These are phyloP conservation scores for Corella eumyota DNA, from an alignment of 23 tunicate genomes.

Conservation along the genomic window DNA sequence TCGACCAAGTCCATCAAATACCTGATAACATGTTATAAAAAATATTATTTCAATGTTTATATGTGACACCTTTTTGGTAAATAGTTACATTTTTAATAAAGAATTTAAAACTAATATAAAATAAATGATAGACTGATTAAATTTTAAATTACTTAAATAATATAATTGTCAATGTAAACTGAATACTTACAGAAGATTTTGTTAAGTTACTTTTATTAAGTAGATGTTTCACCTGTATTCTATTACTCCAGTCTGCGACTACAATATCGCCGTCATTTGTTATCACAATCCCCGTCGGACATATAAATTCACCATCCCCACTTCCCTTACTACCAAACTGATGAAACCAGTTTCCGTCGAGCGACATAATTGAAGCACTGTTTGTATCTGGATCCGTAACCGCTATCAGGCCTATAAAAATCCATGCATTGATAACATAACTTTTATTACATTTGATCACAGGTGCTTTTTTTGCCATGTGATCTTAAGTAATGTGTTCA, in stretches of 20 bases:
- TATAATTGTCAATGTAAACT: too few relatives aligned
- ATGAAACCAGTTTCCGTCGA: slow-evolving; percentile 34
- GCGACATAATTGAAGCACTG: slow-evolving; percentile 40
- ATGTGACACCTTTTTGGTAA: too few relatives aligned
- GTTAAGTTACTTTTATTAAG: too few relatives aligned
- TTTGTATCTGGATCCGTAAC: slow-evolving; percentile 44
- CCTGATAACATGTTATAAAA: slow-evolving; percentile 9
- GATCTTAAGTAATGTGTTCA: too few relatives aligned
- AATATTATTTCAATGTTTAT: too few relatives aligned
- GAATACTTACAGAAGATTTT: too few relatives aligned
- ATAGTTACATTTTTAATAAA: too few relatives aligned
- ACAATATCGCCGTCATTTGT: slow-evolving; percentile 35
- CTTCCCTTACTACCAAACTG: slow-evolving; percentile 11
- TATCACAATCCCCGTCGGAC: slow-evolving; percentile 45
- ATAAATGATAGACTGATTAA: too few relatives aligned
- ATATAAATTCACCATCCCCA: slow-evolving; percentile 12
- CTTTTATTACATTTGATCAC: too few relatives aligned
- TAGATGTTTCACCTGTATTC: slow-evolving; percentile 32
- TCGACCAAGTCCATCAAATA: slow-evolving; percentile 35
- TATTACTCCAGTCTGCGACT: slow-evolving; percentile 37
- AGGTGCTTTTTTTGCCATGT: too few relatives aligned
- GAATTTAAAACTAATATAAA: too few relatives aligned
- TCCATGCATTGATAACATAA: neutral
- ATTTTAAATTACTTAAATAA: too few relatives aligned
- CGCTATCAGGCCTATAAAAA: slow-evolving; percentile 27